A percentile compares a stretch with the other conserved stretches of the same genome.
Evolutionary conservation across 2,797 vertebrate species (phyloP).

Genomic region (Pampus argenteus): DNA sequence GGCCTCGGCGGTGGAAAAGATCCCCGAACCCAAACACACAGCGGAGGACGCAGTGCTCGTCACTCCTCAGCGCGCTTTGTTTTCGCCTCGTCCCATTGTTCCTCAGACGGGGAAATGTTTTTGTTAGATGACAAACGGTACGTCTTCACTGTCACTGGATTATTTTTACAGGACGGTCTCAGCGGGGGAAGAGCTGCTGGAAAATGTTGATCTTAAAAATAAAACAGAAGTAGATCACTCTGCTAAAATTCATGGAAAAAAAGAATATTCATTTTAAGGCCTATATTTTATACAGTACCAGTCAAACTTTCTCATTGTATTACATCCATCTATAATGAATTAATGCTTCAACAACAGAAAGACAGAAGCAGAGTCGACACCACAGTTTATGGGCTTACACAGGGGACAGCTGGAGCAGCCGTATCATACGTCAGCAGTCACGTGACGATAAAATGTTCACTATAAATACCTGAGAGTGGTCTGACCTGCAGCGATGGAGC

Average conservation of each 20-base stretch:
- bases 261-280: background rate
- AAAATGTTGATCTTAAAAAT: slow-evolving; percentile 38
- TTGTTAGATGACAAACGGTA: slow-evolving; percentile 43
- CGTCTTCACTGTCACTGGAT: slow-evolving; percentile 47
- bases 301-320: too few species aligned
- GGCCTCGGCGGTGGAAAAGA: slow-evolving; percentile 59
- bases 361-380: too few species aligned
- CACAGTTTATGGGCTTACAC: too few species aligned
- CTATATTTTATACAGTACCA: background rate
- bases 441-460: too few species aligned
- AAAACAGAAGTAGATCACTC: slow-evolving; percentile 24
- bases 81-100: slow-evolving; percentile 67
- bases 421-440: too few species aligned
- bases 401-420: too few species aligned
- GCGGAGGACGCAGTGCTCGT: slow-evolving; percentile 47
- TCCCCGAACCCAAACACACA: slow-evolving; percentile 41
- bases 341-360: too few species aligned
- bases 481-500: too few species aligned
- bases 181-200: slow-evolving; percentile 44
- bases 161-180: slow-evolving; percentile 61
- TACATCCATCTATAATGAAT: too few species aligned
- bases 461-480: too few species aligned
- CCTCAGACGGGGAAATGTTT: slow-evolving; percentile 51
- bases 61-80: slow-evolving; percentile 65
- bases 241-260: background rate